phyloP scores from a whole-genome alignment of 30 jellyfish, hydroid and myxozoan genomes.

The Aurelia coerulea region DNA sequence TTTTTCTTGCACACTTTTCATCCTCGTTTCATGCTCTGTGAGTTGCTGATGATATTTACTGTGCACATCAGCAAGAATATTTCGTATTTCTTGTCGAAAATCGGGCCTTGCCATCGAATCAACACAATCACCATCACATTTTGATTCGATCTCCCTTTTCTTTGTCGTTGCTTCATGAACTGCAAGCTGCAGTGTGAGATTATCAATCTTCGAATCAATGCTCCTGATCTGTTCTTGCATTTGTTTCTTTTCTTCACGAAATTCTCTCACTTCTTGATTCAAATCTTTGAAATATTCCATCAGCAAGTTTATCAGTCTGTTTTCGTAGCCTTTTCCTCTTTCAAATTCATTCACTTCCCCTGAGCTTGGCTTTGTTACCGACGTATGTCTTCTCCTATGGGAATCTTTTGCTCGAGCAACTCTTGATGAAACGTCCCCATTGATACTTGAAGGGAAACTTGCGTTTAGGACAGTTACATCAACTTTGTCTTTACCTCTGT shows the following conservation, averaged over 20 bases:
- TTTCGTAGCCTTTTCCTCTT: background rate
- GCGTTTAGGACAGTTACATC: background rate
- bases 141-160: slow-evolving; percentile 17
- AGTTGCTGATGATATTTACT: slow-evolving; percentile 77
- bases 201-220: slow-evolving; percentile 49
- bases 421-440: background rate
- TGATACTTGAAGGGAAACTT: slow-evolving; percentile 1
- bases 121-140: background rate
- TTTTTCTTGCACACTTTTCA: slow-evolving; percentile 80
- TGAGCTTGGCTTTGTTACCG: background rate
- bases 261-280: slow-evolving; percentile 81
- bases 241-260: slow-evolving; percentile 76
- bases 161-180: slow-evolving; percentile 27
- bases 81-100: slow-evolving; percentile 74
- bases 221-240: slow-evolving; percentile 56
- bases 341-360: background rate
- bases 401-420: background rate
- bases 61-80: slow-evolving; percentile 81
- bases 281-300: slow-evolving; percentile 88
- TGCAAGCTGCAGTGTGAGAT: slow-evolving; percentile 16
- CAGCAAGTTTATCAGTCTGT: slow-evolving; percentile 73
- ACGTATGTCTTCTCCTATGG: too few relatives aligned
- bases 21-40: slow-evolving; percentile 80
- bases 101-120: slow-evolving; percentile 14
- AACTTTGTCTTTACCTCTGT: background rate